Conservation (phyloP, 2,888 invertebrate species). For the Conus canariensis region DNA sequence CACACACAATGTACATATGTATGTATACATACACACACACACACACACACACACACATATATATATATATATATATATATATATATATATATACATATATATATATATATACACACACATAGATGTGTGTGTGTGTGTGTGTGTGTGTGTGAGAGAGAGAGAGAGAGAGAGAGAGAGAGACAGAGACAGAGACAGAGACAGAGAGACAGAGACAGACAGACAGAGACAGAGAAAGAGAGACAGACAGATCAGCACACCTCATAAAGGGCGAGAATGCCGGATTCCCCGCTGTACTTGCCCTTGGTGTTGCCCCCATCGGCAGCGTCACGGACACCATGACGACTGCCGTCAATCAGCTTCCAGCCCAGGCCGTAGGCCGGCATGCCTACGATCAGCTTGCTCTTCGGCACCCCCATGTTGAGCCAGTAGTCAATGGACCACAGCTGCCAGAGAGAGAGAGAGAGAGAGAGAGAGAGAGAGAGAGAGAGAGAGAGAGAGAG, state of each 20-base stretch:
- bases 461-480: neutral
- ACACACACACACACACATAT: too few relatives aligned
- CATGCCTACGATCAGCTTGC: conserved; percentile 57
- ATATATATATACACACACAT: too few relatives aligned
- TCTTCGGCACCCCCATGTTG: conserved; percentile 53
- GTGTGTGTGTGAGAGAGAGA: neutral
- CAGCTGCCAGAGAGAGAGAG: conserved; percentile 50
- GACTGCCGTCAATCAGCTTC: conserved; percentile 58
- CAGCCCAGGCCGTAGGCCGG: conserved; percentile 62
- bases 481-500: neutral
- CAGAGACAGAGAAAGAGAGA: neutral
- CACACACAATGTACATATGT: too few relatives aligned
- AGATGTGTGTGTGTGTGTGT: too few relatives aligned
- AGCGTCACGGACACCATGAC: conserved; percentile 86
- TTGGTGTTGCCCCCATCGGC: conserved; percentile 91
- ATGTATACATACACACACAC: too few relatives aligned
- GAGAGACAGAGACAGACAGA: neutral
- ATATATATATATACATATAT: too few relatives aligned
- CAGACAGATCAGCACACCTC: conserved; percentile 82
- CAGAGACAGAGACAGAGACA: neutral
- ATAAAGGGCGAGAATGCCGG: conserved; percentile 96
- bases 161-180: neutral
- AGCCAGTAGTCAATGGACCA: conserved; percentile 67
- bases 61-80: too few relatives aligned
- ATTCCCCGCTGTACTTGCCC: conserved; percentile 94